A percentile compares a stretch with the other conserved stretches of the same genome.
Conservation (phyloP, 2,797 vertebrate species). For the Cottoperca gobio region DNA sequence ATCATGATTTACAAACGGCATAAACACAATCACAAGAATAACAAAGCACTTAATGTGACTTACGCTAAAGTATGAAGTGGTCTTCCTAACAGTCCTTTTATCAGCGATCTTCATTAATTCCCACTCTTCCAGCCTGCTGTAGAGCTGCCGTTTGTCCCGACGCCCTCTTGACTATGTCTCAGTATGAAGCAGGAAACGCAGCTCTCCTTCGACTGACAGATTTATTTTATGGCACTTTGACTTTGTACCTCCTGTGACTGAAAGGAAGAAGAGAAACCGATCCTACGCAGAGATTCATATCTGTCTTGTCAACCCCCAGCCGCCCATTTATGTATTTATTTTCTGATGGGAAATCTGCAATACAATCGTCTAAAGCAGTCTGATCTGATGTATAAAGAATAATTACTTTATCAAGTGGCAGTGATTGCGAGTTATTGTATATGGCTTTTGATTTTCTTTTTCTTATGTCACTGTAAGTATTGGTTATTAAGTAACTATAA, state of each 20-base stretch:
- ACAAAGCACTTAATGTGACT: background rate
- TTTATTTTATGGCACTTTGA: conserved; percentile 80
- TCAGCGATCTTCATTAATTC: conserved; percentile 45
- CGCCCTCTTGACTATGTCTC: conserved; percentile 7
- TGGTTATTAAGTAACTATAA: no score
- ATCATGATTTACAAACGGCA: background rate
- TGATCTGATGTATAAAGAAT: background rate
- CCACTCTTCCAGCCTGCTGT: background rate
- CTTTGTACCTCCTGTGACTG: conserved; percentile 73
- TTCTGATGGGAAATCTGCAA: background rate
- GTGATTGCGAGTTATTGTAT: no score
- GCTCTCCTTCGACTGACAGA: conserved; percentile 5
- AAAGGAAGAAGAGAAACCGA: conserved; percentile 27
- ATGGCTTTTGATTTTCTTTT: no score
- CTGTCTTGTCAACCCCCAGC: background rate
- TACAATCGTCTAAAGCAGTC: background rate
- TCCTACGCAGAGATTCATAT: background rate
- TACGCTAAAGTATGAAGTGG: background rate
- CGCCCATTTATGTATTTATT: background rate
- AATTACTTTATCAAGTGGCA: no score
- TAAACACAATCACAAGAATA: background rate
- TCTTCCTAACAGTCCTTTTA: conserved; percentile 30
- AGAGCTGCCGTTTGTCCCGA: conserved; percentile 13
- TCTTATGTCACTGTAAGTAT: no score
- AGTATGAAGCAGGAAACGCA: conserved; percentile 40